These are phyloP conservation scores for Acanthopagrus latus DNA, from an alignment of 2,797 vertebrate genomes.

Conservation along the genomic window DNA sequence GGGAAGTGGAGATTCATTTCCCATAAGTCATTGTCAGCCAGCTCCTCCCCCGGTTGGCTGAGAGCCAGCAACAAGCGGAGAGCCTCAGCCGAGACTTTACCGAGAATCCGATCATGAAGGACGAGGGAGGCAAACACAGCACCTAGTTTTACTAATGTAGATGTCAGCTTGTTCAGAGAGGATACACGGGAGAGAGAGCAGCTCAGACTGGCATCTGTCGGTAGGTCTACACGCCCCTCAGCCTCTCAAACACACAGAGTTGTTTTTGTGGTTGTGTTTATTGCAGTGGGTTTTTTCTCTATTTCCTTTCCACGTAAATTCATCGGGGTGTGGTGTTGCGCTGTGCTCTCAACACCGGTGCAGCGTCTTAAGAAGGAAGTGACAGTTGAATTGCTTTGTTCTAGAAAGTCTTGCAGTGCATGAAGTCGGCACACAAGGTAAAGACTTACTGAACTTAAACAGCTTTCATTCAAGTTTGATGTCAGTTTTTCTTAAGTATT, in stretches of 20 bases:
- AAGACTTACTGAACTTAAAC: constrained; percentile 12
- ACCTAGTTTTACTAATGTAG: constrained; percentile 49
- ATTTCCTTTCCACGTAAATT: constrained; percentile 70
- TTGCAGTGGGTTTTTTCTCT: constrained; percentile 48
- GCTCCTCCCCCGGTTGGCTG: constrained; percentile 75
- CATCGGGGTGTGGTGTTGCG: constrained; percentile 65
- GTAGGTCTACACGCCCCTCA: constrained; percentile 55
- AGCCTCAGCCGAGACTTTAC: constrained; percentile 35
- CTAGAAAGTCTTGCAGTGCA: constrained; percentile 39
- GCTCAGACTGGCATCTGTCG: constrained; percentile 52
- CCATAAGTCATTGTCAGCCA: constrained; percentile 82
- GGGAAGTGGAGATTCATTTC: constrained; percentile 86
- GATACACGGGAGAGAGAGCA: constrained; percentile 32
- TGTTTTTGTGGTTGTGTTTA: constrained; percentile 64
- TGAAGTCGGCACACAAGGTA: constrained; percentile 64
- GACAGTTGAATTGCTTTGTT: constrained; percentile 59
- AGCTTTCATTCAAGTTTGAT: constrained; percentile 6
- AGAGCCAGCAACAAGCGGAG: constrained; percentile 60
- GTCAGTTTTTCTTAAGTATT: background rate
- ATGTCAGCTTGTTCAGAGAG: constrained; percentile 26
- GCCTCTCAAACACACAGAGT: constrained; percentile 28
- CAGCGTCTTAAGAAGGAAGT: constrained; percentile 65
- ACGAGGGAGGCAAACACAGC: constrained; percentile 38
- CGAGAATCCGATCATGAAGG: constrained; percentile 52
- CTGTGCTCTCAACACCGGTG: constrained; percentile 37